These are phyloP conservation scores for Trichonephila inaurata DNA, from an alignment of 1,140 invertebrate species.

Conservation along the genomic window DNA sequence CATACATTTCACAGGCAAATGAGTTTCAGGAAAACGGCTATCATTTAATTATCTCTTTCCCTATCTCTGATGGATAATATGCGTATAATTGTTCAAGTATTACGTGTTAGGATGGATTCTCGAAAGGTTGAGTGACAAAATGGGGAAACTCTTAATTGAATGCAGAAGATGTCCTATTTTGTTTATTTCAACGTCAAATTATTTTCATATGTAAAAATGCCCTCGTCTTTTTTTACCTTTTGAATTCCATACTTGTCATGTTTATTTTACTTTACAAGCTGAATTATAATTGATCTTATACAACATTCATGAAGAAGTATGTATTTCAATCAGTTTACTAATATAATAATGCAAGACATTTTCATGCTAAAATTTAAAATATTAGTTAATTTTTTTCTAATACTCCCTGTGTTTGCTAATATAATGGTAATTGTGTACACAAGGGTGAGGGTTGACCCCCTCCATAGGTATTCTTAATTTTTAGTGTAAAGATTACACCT, in stretches of 20 bases:
- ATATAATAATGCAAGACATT: too few relatives aligned
- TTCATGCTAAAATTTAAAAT: too few relatives aligned
- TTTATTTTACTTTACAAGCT: neutral
- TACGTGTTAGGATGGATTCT: neutral
- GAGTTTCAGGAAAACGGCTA: neutral
- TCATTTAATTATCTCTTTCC: constrained; percentile 6
- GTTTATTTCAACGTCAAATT: neutral
- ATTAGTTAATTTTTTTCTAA: too few relatives aligned
- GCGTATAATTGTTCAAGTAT: neutral
- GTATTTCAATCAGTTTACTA: too few relatives aligned
- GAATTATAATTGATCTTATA: too few relatives aligned
- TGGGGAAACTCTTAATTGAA: neutral
- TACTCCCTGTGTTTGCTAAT: too few relatives aligned
- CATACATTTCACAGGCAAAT: neutral
- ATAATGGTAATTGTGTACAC: too few relatives aligned
- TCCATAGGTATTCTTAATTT: too few relatives aligned
- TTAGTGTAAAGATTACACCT: too few relatives aligned
- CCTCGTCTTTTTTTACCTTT: neutral
- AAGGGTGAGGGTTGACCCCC: too few relatives aligned
- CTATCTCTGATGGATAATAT: neutral
- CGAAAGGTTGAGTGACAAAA: constrained; percentile 7
- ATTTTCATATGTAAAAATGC: neutral
- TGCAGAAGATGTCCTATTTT: neutral
- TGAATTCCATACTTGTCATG: neutral
- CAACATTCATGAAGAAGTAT: too few relatives aligned